A percentile compares a stretch with the other conserved stretches of the same genome.
phyloP scores from a whole-genome alignment of 2,888 invertebrate genomes.

The Volucella zonaria region DNA sequence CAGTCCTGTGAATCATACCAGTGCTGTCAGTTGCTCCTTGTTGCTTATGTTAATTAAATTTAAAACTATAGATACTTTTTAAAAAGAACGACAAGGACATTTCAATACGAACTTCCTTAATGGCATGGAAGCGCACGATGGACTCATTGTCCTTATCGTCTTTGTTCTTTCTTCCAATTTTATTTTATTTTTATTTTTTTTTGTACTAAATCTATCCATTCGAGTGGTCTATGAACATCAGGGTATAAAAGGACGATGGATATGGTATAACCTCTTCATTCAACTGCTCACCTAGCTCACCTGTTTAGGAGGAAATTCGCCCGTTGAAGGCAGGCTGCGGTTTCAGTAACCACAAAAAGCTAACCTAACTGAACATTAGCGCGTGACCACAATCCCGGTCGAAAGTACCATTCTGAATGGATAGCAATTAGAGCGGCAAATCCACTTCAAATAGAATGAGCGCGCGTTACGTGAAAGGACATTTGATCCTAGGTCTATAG shows the following conservation, averaged over 20 bases:
- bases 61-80: slow-evolving; percentile 29
- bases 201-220: too few relatives aligned
- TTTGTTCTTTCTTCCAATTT: background rate
- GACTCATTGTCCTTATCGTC: slow-evolving; percentile 5
- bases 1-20: too few relatives aligned
- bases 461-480: slow-evolving; percentile 33
- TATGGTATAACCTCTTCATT: slow-evolving; percentile 7
- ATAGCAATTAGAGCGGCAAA: slow-evolving; percentile 79
- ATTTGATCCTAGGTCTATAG: slow-evolving; percentile 53
- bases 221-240: slow-evolving; percentile 1
- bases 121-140: slow-evolving; percentile 9
- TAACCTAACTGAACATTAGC: slow-evolving; percentile 63
- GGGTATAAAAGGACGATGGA: slow-evolving; percentile 13
- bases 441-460: slow-evolving; percentile 43
- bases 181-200: background rate
- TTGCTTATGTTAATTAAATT: slow-evolving; percentile 29
- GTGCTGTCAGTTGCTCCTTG: background rate
- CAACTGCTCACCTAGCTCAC: slow-evolving; percentile 11
- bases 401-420: slow-evolving; percentile 76
- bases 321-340: slow-evolving; percentile 31
- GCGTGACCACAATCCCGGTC: slow-evolving; percentile 61
- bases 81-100: slow-evolving; percentile 2
- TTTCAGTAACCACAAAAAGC: slow-evolving; percentile 35
- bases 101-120: slow-evolving; percentile 8
- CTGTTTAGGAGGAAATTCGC: slow-evolving; percentile 38